phyloP scores from a whole-genome alignment of 2,113 vertebrate species.

The Fulica atra region DNA sequence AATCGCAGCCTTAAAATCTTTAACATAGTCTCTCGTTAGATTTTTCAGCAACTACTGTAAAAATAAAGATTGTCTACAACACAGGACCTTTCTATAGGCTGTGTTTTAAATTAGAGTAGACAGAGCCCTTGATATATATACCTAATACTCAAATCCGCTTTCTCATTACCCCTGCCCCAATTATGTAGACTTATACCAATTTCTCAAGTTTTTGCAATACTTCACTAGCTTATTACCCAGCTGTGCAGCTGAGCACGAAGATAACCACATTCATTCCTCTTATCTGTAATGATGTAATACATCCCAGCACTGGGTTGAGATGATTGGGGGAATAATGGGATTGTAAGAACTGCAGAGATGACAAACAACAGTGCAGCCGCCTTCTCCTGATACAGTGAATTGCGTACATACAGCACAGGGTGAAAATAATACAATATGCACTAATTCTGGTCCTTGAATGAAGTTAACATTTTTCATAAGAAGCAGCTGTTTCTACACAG shows the following conservation, averaged over 20 bases:
- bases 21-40: background rate
- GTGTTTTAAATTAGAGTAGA: conserved; percentile 69
- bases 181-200: conserved; percentile 77
- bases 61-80: background rate
- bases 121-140: conserved; percentile 67
- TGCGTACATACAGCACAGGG: background rate
- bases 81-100: conserved; percentile 2
- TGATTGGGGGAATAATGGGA: conserved; percentile 83
- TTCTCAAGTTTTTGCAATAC: conserved; percentile 81
- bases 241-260: conserved; percentile 84
- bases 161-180: conserved; percentile 82
- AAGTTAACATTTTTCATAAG: conserved; percentile 62
- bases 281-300: conserved; percentile 92
- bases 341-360: conserved; percentile 78
- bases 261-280: conserved; percentile 90
- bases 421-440: conserved; percentile 31
- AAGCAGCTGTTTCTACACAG: conserved; percentile 62
- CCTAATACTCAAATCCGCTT: conserved; percentile 84
- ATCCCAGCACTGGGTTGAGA: conserved; percentile 77
- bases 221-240: conserved; percentile 78
- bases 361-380: conserved; percentile 74
- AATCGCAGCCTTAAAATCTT: conserved; percentile 5
- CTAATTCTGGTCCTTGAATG: conserved; percentile 39
- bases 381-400: conserved; percentile 34
- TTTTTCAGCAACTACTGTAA: background rate